Evolutionary conservation across 2,888 invertebrate species (phyloP), one percentile per base, ranked within the genome.

Genomic region (Chrysopilus asiliformis): DNA sequence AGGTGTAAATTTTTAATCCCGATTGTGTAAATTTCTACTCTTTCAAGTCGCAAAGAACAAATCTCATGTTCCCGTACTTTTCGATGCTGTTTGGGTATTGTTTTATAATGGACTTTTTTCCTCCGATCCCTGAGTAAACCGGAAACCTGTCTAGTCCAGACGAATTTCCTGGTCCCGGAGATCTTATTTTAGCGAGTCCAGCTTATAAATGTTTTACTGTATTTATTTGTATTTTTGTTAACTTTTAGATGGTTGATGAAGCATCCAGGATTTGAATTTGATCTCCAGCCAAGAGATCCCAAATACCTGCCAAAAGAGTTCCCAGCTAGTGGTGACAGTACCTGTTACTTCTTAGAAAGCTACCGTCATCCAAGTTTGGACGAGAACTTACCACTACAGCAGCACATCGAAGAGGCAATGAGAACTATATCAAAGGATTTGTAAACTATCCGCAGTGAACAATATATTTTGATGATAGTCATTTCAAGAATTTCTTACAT

Each of bases 231-330:
- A 9, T 22, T 22, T 22, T 22, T 22, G 9, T 22, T 22, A 22
- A 22, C 9, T 61, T 57, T 5, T 55, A 90, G 89, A 54, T 79
- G 81, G 68, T 68, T 90, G 49, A 71, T 71, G 49, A 72, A 78
- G 60, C 74, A 75, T 50, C 73, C 77, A 28, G 85, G 84, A 38
- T 90, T 87, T 55, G 51, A 52, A 9, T 65, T 68, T 45, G 68
- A 71, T 49, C 74, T 87, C 63, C 79, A 82, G 53, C 68, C 79
- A 10, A 72, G 90, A 45, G 75, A 79, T 51, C 72, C 76, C 28
- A 73, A 75, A 39, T 83, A 77, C 61, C 71, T 90, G 48, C 90
- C 90, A 8, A 80, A 79, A 60, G 87, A 84, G 51, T 87, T 87
- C 65, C 82, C 84, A 29, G 68, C 74, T 49, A 72, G 79, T 52